Percentiles rank a stretch among this genome's conserved stretches.
phyloP scores from a whole-genome alignment of 2,113 vertebrate genomes.

The Xerus inauris region DNA sequence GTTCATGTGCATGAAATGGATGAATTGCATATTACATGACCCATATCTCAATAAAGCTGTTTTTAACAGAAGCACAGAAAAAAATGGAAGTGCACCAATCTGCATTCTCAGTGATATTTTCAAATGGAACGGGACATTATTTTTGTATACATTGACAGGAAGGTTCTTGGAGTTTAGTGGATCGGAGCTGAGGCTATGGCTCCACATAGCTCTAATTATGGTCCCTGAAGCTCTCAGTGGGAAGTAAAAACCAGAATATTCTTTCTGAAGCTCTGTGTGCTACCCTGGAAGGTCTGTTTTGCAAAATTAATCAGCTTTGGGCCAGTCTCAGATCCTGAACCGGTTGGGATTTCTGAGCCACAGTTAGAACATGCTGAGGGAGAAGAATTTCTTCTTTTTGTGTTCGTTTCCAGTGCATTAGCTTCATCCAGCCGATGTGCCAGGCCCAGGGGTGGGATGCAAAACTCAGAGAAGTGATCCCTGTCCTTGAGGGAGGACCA shows the following conservation, averaged over 20 bases:
- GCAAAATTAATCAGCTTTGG: conserved; percentile 79
- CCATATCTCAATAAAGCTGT: background rate
- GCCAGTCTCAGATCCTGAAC: conserved; percentile 54
- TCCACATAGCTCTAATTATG: conserved; percentile 65
- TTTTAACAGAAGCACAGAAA: background rate
- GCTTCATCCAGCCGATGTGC: background rate
- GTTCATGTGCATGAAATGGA: background rate
- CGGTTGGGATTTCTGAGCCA: conserved; percentile 51
- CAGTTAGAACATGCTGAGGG: background rate
- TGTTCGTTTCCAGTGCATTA: conserved; percentile 22
- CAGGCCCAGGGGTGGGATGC: background rate
- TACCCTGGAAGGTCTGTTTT: conserved; percentile 68
- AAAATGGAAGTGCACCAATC: background rate
- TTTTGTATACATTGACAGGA: background rate
- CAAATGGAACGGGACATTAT: background rate
- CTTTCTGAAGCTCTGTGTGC: conserved; percentile 68
- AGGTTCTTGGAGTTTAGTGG: conserved; percentile 48
- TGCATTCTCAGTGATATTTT: background rate
- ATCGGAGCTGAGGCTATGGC: conserved; percentile 10
- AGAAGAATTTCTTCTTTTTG: conserved; percentile 34
- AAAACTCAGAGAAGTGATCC: background rate
- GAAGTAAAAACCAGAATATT: conserved; percentile 74
- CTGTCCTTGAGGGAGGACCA: conserved; percentile 5
- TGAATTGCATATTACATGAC: background rate
- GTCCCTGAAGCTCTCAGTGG: conserved; percentile 59